phyloP scores from a whole-genome alignment of 2,797 vertebrate genomes.

The Phyllotis vaccarum region DNA sequence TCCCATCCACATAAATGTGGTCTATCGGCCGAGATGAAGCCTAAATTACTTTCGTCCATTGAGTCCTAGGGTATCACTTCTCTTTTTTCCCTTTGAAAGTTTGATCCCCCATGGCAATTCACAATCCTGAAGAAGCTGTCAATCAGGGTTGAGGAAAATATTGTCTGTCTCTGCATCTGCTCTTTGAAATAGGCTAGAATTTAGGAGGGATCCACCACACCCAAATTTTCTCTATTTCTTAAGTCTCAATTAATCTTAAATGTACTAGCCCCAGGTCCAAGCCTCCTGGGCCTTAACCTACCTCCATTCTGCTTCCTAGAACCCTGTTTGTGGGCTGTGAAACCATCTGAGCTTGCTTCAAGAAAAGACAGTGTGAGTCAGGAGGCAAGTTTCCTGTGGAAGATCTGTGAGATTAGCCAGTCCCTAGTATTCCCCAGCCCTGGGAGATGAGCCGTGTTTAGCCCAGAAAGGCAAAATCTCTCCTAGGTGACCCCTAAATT shows the following conservation, averaged over 20 bases:
- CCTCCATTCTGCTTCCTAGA: neutral
- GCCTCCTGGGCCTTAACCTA: neutral
- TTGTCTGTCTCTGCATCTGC: neutral
- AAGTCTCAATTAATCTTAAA: neutral
- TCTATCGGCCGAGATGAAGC: neutral
- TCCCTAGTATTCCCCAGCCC: neutral
- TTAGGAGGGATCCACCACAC: neutral
- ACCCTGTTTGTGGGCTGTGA: neutral
- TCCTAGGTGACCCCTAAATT: neutral
- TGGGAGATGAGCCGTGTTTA: conserved; percentile 20
- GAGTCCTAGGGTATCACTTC: neutral
- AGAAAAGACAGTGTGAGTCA: neutral
- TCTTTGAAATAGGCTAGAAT: neutral
- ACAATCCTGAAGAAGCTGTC: neutral
- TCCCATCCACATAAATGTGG: neutral
- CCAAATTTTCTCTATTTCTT: neutral
- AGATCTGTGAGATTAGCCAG: neutral
- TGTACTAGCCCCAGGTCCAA: neutral
- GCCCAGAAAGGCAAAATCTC: neutral
- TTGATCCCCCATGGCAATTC: neutral
- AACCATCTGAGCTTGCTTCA: neutral
- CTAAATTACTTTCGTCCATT: neutral
- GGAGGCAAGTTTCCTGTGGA: neutral
- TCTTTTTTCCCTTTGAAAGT: conserved; percentile 7
- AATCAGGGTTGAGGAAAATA: neutral